A percentile compares a stretch with the other conserved stretches of the same genome.
Conservation (phyloP, 2,888 invertebrate genomes). For the Fabriciana adippe region DNA sequence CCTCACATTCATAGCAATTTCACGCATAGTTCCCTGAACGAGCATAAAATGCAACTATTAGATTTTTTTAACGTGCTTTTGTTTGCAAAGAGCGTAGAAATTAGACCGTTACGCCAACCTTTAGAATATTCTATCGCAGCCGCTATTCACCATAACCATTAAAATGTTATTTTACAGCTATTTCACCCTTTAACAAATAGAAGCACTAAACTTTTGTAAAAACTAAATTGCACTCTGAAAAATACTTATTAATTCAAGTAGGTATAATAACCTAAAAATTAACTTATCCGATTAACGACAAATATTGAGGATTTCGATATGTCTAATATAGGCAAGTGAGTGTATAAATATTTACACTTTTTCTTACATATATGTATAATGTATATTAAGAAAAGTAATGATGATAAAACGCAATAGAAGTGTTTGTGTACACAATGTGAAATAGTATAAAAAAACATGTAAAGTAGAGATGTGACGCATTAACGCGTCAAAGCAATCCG, state of each 20-base stretch:
- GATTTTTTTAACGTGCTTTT: conserved; percentile 39
- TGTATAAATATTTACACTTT: too few species aligned
- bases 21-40: conserved; percentile 31
- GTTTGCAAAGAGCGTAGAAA: conserved; percentile 44
- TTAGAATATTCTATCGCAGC: conserved; percentile 42
- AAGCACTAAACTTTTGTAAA: not conserved
- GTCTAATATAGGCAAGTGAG: too few species aligned
- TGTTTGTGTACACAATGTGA: not conserved
- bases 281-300: too few species aligned
- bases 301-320: too few species aligned
- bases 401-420: not conserved
- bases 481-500: conserved; percentile 61
- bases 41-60: conserved; percentile 42
- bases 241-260: not conserved
- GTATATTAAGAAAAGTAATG: too few species aligned
- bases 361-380: too few species aligned
- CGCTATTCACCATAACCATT: conserved; percentile 39
- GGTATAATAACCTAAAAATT: not conserved
- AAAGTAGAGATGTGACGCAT: conserved; percentile 54
- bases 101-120: conserved; percentile 44
- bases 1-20: conserved; percentile 33
- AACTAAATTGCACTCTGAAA: not conserved
- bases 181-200: conserved; percentile 27
- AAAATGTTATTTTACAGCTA: conserved; percentile 37
- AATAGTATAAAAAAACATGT: conserved; percentile 27